Conservation (phyloP, 2,113 vertebrate species). For the Triplophysa tibetana region DNA sequence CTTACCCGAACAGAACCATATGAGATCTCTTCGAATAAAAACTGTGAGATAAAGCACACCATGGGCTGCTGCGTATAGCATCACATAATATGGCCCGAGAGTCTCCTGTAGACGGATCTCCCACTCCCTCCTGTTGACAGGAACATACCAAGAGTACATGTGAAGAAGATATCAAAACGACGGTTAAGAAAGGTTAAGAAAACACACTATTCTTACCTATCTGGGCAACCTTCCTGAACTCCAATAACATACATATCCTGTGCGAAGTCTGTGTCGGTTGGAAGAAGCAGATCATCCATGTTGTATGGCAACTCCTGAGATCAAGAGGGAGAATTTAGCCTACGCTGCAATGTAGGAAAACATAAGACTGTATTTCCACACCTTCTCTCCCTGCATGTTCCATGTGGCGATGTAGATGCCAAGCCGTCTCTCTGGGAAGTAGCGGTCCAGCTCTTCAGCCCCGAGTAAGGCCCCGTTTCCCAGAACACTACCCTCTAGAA, state of each 20-base stretch:
- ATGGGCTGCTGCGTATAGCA: constrained; percentile 85
- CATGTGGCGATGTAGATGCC: constrained; percentile 90
- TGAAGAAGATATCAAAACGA: not conserved
- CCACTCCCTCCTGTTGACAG: constrained; percentile 86
- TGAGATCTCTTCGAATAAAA: constrained; percentile 92
- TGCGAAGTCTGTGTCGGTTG: constrained; percentile 86
- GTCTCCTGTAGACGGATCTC: constrained; percentile 93
- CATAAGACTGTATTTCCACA: constrained; percentile 47
- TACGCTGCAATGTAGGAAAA: not conserved
- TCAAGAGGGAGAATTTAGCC: not conserved
- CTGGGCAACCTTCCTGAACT: constrained; percentile 94
- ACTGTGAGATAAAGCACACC: constrained; percentile 89
- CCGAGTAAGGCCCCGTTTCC: constrained; percentile 90
- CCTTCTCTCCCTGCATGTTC: constrained; percentile 99
- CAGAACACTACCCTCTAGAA: constrained; percentile 92
- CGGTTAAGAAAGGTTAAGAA: not conserved
- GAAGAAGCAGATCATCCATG: constrained; percentile 91
- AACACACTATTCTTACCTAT: constrained; percentile 77
- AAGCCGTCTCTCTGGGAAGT: constrained; percentile 87
- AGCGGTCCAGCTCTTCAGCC: constrained; percentile 89
- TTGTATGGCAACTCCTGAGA: constrained; percentile 82
- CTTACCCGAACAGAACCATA: constrained; percentile 98
- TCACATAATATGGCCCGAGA: constrained; percentile 89
- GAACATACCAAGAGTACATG: constrained; percentile 6
- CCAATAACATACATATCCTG: constrained; percentile 95